These are phyloP conservation scores for Myotis davidii DNA, from an alignment of 2,113 vertebrate species.

Conservation along the genomic window DNA sequence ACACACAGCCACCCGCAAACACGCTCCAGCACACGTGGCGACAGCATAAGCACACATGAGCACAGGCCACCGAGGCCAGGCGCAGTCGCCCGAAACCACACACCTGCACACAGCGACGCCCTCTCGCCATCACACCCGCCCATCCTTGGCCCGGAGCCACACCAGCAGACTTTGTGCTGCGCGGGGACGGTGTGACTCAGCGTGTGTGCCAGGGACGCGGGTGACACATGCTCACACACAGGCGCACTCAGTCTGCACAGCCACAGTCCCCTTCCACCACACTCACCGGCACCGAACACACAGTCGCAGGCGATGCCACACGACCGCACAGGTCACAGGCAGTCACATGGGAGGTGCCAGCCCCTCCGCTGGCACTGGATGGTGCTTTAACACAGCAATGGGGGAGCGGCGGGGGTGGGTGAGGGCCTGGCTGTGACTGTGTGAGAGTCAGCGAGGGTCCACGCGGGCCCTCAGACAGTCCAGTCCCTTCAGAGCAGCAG, in stretches of 20 bases:
- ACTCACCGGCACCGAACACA: background rate
- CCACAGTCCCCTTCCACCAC: background rate
- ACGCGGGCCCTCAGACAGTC: background rate
- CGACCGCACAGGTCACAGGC: fast-evolving
- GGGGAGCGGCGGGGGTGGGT: background rate
- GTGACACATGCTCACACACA: background rate
- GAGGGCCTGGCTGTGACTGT: background rate
- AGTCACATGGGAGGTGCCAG: fast-evolving
- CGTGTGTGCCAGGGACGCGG: background rate
- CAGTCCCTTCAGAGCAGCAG: background rate
- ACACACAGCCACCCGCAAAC: background rate
- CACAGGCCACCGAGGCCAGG: background rate
- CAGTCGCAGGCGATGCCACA: background rate
- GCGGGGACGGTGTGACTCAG: background rate
- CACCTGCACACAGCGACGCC: fast-evolving
- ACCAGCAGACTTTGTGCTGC: too few species aligned
- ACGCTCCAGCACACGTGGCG: background rate
- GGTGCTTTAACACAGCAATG: background rate
- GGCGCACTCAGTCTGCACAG: background rate
- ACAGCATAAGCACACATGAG: background rate
- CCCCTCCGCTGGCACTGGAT: fast-evolving
- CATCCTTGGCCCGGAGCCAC: background rate
- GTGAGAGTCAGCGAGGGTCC: background rate
- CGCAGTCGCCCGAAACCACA: background rate
- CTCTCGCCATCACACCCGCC: fast-evolving